These are phyloP conservation scores for Priocnemis perturbator DNA, from an alignment of 2,888 invertebrate species.

Conservation along the genomic window DNA sequence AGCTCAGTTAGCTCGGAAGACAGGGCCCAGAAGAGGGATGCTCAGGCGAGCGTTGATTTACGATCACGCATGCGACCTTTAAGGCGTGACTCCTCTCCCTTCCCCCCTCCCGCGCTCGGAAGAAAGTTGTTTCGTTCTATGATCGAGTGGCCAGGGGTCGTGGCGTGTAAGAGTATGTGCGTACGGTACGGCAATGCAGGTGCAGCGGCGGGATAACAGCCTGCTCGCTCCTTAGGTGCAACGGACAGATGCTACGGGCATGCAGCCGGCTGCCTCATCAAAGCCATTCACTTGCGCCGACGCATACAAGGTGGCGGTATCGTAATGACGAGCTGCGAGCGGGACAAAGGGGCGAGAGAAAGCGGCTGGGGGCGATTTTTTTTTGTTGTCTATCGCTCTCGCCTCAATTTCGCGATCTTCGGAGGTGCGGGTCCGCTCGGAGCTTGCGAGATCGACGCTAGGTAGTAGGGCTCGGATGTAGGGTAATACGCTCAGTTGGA, in stretches of 20 bases:
- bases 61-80: conserved; percentile 52
- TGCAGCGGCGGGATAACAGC: conserved; percentile 42
- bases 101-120: conserved; percentile 24
- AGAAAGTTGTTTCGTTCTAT: conserved; percentile 56
- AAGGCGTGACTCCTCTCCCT: conserved; percentile 34
- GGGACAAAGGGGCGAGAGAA: conserved; percentile 6
- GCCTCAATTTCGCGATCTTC: no score
- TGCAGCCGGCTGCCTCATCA: conserved; percentile 53
- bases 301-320: conserved; percentile 2
- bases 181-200: conserved; percentile 47
- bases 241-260: conserved; percentile 51
- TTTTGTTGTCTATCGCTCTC: no score
- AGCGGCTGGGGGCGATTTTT: not conserved
- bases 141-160: conserved; percentile 48
- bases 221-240: conserved; percentile 45
- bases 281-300: conserved; percentile 36
- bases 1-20: not conserved
- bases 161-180: not conserved
- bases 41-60: conserved; percentile 56
- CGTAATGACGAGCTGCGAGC: conserved; percentile 4
- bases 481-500: no score
- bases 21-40: conserved; percentile 12
- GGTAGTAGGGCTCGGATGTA: no score
- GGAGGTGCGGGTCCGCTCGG: no score
- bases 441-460: no score